Evolutionary conservation across 2,888 invertebrate species (phyloP), one percentile per base, ranked within the genome.

Genomic region (Caenorhabditis doughertyi): DNA sequence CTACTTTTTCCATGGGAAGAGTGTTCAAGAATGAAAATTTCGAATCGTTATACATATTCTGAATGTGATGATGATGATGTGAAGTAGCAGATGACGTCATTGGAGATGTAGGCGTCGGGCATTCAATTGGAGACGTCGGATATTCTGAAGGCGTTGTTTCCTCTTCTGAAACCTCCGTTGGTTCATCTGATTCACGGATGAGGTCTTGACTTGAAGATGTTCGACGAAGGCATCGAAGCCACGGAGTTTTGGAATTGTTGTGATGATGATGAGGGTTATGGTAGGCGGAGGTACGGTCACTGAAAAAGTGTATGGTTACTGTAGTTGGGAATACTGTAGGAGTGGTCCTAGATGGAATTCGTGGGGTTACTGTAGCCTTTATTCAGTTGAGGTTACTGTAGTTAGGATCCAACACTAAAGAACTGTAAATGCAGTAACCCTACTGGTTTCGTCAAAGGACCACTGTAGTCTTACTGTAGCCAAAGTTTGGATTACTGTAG

Each of bases 1-100:
- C 79, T 3, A 83, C 83, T 60, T 83, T 83, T 44, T 83, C 83
- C 73, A 79, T 79, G 7, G 83, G 83, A 3, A 83, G 27, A 13
- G 83, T 82, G 49, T 77, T 49, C 13, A 82, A 27, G 35, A 58
- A 82, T 44, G 82, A 82, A 51, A 82, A 82, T 62, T 82, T 82
- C 35, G 77, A 82, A 27, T 72, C 72, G 32, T 82, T 82, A 60
- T 82, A 82, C 82, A 82, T 82, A 39, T 82, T 82, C 53, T 81
- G 81, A n/a, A 65, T 73, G 11, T 32, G 47, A 21, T 42, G 29
- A 21, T 4, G 9, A 3, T 47, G 7, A 4, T 47, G 39, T 2
- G 27, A 49, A 21, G 25, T 49, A 9, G n/a, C 4, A 16, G 58
- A 55, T n/a, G 27, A 27, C n/a, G 35, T 18, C 21, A 2, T 3